A percentile compares a stretch with the other conserved stretches of the same genome.
These are phyloP conservation scores for Cryptotis parvus DNA, from an alignment of 2,113 vertebrate species.

Conservation along the genomic window DNA sequence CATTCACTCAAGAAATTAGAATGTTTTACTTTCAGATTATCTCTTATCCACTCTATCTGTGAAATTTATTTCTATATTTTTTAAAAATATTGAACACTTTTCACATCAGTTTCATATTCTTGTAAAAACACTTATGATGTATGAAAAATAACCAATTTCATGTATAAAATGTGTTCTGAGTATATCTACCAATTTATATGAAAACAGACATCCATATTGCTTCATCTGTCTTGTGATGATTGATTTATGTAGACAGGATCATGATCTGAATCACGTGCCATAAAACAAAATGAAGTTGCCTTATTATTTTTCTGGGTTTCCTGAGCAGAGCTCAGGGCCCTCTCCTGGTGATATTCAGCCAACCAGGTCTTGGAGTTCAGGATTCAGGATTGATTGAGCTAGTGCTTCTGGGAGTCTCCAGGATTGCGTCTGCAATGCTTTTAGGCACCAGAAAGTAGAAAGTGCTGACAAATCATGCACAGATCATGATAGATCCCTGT, in stretches of 20 bases:
- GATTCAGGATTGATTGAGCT: too few relatives aligned
- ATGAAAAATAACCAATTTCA: neutral
- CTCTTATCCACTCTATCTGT: neutral
- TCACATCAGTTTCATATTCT: neutral
- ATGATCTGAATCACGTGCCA: neutral
- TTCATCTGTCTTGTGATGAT: constrained; percentile 11
- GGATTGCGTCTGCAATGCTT: too few relatives aligned
- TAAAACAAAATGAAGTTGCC: neutral
- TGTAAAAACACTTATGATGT: neutral
- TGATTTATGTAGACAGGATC: neutral
- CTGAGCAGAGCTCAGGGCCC: too few relatives aligned
- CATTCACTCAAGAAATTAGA: neutral
- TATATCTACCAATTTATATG: neutral
- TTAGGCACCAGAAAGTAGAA: too few relatives aligned
- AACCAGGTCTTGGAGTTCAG: too few relatives aligned
- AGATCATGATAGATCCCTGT: too few relatives aligned
- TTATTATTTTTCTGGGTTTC: too few relatives aligned
- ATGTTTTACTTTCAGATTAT: neutral
- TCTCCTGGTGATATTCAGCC: too few relatives aligned
- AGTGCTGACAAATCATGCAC: too few relatives aligned
- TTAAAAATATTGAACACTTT: constrained; percentile 2
- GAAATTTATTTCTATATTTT: constrained; percentile 26
- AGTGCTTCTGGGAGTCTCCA: too few relatives aligned
- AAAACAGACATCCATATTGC: neutral
- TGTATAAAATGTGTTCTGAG: neutral